Evolutionary conservation across 1,140 invertebrate species (phyloP), one percentile per base, ranked within the genome.

Genomic region (Yoshiicerus persimilis): DNA sequence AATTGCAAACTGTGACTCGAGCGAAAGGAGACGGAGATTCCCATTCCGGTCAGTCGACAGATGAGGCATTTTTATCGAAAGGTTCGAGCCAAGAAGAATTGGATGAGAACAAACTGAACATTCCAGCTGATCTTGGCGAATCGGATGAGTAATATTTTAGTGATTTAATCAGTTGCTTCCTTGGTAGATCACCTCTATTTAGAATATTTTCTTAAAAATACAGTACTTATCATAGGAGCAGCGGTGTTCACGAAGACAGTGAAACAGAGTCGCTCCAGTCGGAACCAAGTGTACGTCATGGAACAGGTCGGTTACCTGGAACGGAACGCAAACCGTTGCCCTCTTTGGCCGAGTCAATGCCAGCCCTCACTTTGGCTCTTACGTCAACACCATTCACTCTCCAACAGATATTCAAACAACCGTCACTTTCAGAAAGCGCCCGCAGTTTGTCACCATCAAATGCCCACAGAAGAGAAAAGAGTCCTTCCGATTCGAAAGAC

Each of bases 11-110:
- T 30, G 87, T 86, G 5, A 36, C 89, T 25, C 86, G 87, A 38
- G 66, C 89, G 6, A 88, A 90, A 87, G 84, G 70, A 11, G 88
- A 90, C 32, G 88, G 88, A 30, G 90, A 91, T 41, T 89, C 90
- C 11, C 88, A 90, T 32, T 91, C 91, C 32, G 90, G 89, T 11
- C 91, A 91, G 75, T 91, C 91, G 84, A 92, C 91, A 9, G 94
- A 94, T 89, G 94, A 94, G 89, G 93, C 93, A 6, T 93, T 94
- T 41, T 90, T 94, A 10, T 93, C 93, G 13, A 94, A 94, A 92
- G 94, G 93, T 66, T 93, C 93, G 34, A 94, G 94, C 92, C 93
- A 94, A 89, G 94, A 94, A 91, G 94, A 95, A 91, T 89, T 94
- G 86, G 93, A 93, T 84, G 90, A 91, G 41, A 91, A 92, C 56